These are phyloP conservation scores for Cancer borealis DNA, from an alignment of 2,888 invertebrate genomes.

Conservation along the genomic window DNA sequence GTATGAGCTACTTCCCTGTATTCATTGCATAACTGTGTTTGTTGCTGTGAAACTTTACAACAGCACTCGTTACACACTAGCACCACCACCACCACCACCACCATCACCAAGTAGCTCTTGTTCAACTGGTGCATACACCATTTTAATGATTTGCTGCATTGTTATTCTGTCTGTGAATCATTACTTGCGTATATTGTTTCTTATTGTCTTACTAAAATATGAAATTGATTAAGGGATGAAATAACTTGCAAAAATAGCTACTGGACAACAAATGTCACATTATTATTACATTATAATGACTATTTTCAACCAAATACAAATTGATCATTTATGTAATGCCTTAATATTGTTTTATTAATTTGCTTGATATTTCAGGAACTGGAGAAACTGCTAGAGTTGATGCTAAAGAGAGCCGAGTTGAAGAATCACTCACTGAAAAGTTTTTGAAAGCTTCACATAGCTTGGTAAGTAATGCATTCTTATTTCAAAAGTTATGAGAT, in stretches of 20 bases:
- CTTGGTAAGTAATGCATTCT: slow-evolving; percentile 50
- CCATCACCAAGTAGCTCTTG: background rate
- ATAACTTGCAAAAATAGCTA: background rate
- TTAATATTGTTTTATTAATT: background rate
- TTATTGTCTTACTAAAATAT: slow-evolving; percentile 11
- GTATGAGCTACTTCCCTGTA: slow-evolving; percentile 5
- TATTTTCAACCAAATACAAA: background rate
- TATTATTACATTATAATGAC: background rate
- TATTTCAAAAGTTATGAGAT: background rate
- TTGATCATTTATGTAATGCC: background rate
- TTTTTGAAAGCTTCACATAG: slow-evolving; percentile 66
- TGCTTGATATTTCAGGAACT: background rate
- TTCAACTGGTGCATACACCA: background rate
- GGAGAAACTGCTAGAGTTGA: slow-evolving; percentile 31
- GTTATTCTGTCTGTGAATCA: background rate
- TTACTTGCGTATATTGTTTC: background rate
- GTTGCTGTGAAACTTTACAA: background rate
- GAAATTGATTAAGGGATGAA: background rate
- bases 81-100: background rate
- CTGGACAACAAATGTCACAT: background rate
- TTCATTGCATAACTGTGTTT: background rate
- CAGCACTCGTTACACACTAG: background rate
- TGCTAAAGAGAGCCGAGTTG: slow-evolving; percentile 31
- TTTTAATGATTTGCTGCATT: background rate
- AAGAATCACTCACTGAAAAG: slow-evolving; percentile 58